Percentiles rank a stretch among this genome's conserved stretches.
Evolutionary conservation across 2,888 invertebrate genomes (phyloP).

Genomic region (Sinelater perroti): DNA sequence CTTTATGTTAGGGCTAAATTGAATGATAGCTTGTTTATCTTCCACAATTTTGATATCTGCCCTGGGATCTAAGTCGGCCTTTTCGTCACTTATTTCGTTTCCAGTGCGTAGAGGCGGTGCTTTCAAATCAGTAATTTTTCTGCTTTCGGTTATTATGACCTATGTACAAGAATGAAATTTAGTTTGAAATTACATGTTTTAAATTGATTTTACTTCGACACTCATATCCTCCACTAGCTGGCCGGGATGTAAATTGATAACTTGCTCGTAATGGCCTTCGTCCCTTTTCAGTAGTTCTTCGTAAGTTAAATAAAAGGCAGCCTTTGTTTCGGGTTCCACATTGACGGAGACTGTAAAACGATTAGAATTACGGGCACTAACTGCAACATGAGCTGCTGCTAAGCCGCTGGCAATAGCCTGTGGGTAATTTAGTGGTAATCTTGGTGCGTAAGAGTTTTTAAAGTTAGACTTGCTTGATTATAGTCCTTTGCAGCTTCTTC

Average conservation of each 20-base stretch:
- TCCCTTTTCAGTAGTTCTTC: slow-evolving; percentile 74
- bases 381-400: slow-evolving; percentile 69
- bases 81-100: slow-evolving; percentile 68
- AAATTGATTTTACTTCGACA: slow-evolving; percentile 59
- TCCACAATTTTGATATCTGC: slow-evolving; percentile 49
- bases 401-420: slow-evolving; percentile 67
- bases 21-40: slow-evolving; percentile 56
- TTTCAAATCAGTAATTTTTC: slow-evolving; percentile 66
- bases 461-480: slow-evolving; percentile 45
- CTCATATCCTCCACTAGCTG: slow-evolving; percentile 71
- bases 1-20: slow-evolving; percentile 67
- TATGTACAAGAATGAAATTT: slow-evolving; percentile 26
- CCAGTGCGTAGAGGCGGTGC: slow-evolving; percentile 72
- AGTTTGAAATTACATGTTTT: background rate
- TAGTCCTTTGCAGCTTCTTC: slow-evolving; percentile 67
- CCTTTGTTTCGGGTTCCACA: slow-evolving; percentile 69
- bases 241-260: slow-evolving; percentile 74
- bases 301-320: slow-evolving; percentile 75
- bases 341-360: slow-evolving; percentile 75
- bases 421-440: slow-evolving; percentile 3
- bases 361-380: slow-evolving; percentile 75
- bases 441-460: background rate
- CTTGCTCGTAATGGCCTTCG: slow-evolving; percentile 73
- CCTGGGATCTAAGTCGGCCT: slow-evolving; percentile 59
- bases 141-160: slow-evolving; percentile 71